phyloP scores from a whole-genome alignment of 2,888 invertebrate species.

The Himalopsyche tibetana region DNA sequence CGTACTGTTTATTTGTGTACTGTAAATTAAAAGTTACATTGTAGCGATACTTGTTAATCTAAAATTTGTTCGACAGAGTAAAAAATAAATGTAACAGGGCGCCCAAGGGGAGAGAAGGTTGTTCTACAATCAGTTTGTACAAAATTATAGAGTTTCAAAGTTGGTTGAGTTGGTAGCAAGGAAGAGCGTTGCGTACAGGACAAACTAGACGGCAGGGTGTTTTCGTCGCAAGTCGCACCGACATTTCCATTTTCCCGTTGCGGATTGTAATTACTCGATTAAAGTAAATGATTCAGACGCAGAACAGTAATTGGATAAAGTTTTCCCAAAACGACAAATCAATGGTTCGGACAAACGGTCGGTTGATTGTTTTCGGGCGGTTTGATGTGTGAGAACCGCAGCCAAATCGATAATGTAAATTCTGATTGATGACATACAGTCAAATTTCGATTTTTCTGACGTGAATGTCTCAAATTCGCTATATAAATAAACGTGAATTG shows the following conservation, averaged over 20 bases:
- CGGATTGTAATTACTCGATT: constrained; percentile 65
- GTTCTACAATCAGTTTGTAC: constrained; percentile 60
- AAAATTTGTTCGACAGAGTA: not conserved
- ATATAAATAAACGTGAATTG: too few relatives aligned
- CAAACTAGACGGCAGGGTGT: constrained; percentile 16
- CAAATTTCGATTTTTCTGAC: too few relatives aligned
- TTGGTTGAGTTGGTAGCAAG: constrained; percentile 41
- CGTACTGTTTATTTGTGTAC: too few relatives aligned
- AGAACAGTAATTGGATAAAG: constrained; percentile 62
- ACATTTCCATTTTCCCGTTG: constrained; percentile 64
- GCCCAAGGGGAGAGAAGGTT: constrained; percentile 37
- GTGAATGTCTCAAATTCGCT: too few relatives aligned
- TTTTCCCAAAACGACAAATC: constrained; percentile 57
- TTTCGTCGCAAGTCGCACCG: constrained; percentile 43
- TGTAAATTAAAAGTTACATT: too few relatives aligned
- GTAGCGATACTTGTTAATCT: too few relatives aligned
- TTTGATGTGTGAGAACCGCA: not conserved
- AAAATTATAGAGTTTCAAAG: constrained; percentile 61
- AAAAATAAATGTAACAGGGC: not conserved
- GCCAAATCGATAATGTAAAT: not conserved
- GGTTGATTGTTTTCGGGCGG: constrained; percentile 1
- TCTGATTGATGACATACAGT: not conserved
- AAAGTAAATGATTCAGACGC: constrained; percentile 54
- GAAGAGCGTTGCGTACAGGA: constrained; percentile 47
- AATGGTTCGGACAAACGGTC: constrained; percentile 33